Evolutionary conservation across 2,888 invertebrate species (phyloP).

Genomic region (Subacronicta megacephala): DNA sequence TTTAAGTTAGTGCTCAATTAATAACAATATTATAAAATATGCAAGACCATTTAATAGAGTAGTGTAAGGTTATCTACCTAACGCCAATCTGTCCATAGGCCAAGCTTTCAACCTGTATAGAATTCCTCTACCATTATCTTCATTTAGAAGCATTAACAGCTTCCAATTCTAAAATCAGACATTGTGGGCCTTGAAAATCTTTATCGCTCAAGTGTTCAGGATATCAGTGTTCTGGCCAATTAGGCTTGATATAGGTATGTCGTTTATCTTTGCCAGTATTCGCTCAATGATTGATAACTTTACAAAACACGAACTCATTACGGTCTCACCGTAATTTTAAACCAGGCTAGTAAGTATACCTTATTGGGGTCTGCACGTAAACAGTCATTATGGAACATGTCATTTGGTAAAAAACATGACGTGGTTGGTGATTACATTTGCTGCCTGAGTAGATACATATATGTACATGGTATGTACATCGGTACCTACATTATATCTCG

Average conservation of each 20-base stretch:
- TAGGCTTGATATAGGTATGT: conserved; percentile 13
- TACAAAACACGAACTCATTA: conserved; percentile 40
- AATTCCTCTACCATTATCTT: too few relatives aligned
- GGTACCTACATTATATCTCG: too few relatives aligned
- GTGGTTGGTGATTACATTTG: conserved; percentile 68
- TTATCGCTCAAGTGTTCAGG: neutral
- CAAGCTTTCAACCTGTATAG: neutral
- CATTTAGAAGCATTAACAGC: neutral
- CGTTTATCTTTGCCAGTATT: conserved; percentile 22
- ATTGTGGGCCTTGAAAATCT: neutral
- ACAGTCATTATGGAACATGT: conserved; percentile 66
- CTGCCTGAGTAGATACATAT: conserved; percentile 60
- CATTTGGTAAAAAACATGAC: conserved; percentile 71
- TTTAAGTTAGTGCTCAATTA: neutral
- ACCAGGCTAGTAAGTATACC: conserved; percentile 39
- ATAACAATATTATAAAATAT: conserved; percentile 1
- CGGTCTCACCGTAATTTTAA: conserved; percentile 43
- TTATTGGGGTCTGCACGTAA: conserved; percentile 49
- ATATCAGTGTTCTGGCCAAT: conserved; percentile 6
- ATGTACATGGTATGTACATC: too few relatives aligned
- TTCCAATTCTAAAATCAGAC: neutral
- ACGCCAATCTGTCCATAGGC: conserved; percentile 4
- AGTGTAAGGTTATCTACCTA: neutral
- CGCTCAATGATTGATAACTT: conserved; percentile 26
- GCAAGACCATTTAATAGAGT: neutral